phyloP scores from a whole-genome alignment of 2,113 vertebrate genomes.

The Rhizomys pruinosus region DNA sequence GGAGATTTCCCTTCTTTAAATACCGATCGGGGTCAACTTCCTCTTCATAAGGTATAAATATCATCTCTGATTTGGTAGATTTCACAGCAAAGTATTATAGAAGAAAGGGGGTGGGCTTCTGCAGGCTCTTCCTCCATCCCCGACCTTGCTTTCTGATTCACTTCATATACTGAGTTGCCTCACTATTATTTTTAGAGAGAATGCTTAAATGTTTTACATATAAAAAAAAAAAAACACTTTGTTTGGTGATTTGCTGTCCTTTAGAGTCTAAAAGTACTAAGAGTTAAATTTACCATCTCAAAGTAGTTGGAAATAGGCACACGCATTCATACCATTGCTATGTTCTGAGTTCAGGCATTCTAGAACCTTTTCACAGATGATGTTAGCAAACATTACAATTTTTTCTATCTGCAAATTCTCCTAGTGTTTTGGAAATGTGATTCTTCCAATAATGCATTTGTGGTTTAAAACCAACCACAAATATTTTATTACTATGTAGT shows the following conservation, averaged over 20 bases:
- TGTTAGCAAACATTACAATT: no score
- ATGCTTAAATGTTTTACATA: neutral
- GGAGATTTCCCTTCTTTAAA: neutral
- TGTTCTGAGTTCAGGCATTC: neutral
- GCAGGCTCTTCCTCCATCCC: fast-evolving
- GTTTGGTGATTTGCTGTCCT: neutral
- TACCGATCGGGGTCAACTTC: neutral
- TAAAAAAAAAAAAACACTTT: neutral
- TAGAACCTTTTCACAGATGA: neutral
- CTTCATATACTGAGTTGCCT: neutral
- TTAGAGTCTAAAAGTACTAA: neutral
- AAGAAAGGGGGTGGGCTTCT: neutral
- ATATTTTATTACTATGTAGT: no score
- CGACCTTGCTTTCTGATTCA: neutral
- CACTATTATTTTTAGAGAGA: neutral
- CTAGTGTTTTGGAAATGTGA: no score
- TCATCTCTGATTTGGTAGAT: neutral
- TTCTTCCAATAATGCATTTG: no score
- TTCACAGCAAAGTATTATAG: neutral
- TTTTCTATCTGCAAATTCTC: no score
- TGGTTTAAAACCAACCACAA: no score
- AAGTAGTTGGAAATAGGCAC: neutral
- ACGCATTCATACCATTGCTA: neutral
- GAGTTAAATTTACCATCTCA: neutral
- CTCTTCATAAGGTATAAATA: neutral